These are phyloP conservation scores for Vidua macroura DNA, from an alignment of 2,113 vertebrate genomes.

Conservation along the genomic window DNA sequence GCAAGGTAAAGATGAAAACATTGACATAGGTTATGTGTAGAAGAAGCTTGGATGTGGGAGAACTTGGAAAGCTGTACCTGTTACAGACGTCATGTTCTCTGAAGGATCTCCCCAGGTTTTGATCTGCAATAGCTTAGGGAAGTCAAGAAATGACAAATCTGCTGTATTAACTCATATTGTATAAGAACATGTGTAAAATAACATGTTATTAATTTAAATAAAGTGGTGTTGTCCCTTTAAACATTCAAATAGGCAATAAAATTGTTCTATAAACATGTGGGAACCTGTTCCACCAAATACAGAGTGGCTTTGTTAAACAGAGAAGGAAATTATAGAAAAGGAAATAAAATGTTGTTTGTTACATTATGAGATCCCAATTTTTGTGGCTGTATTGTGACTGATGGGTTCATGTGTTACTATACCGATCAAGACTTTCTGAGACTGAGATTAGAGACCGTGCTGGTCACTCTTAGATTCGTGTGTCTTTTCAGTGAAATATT, in stretches of 20 bases:
- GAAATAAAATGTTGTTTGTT: fast-evolving
- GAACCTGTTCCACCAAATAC: conserved; percentile 20
- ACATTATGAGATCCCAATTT: neutral
- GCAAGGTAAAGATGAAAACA: neutral
- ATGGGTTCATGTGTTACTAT: neutral
- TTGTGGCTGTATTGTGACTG: neutral
- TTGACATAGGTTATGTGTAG: neutral
- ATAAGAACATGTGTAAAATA: conserved; percentile 28
- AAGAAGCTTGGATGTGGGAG: neutral
- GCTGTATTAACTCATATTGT: neutral
- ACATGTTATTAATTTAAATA: conserved; percentile 50
- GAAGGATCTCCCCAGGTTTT: neutral
- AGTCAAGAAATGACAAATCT: neutral
- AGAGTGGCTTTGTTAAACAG: conserved; percentile 16
- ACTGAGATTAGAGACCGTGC: neutral
- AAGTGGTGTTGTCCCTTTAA: conserved; percentile 37
- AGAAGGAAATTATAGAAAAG: neutral
- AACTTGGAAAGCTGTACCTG: neutral
- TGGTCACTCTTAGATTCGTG: neutral
- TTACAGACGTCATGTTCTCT: neutral
- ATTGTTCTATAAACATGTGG: neutral
- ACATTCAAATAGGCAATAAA: conserved; percentile 37
- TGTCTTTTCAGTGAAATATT: neutral
- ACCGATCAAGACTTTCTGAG: neutral
- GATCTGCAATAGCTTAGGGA: neutral